Conservation (phyloP, 2,113 vertebrate genomes). For the Helogale parvula region DNA sequence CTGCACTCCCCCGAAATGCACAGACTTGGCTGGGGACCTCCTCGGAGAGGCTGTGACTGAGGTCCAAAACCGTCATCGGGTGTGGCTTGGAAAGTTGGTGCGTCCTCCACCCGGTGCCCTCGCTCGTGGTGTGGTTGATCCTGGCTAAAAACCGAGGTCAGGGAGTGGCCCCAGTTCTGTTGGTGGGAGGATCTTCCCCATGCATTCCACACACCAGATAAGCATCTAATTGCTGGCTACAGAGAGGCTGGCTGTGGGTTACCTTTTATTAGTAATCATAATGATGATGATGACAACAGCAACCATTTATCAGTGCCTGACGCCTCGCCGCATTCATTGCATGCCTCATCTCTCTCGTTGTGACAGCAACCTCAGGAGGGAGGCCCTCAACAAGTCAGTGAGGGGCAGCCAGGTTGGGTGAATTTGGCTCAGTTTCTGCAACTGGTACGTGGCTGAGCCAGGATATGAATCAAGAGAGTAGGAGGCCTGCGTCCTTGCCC, state of each 20-base stretch:
- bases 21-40: neutral
- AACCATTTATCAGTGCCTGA: neutral
- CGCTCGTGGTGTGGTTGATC: neutral
- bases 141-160: conserved; percentile 43
- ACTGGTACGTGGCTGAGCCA: neutral
- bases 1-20: neutral
- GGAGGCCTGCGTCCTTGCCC: neutral
- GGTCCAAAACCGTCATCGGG: neutral
- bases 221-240: conserved; percentile 30
- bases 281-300: neutral
- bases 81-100: neutral
- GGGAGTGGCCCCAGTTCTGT: conserved; percentile 33
- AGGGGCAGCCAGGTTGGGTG: neutral
- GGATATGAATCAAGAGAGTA: neutral
- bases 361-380: neutral
- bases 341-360: neutral
- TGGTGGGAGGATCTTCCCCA: neutral
- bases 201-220: conserved; percentile 44
- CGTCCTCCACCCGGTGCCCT: neutral
- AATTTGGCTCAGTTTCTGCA: neutral
- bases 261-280: conserved; percentile 2
- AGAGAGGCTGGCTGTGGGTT: conserved; percentile 1
- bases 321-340: neutral
- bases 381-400: neutral
- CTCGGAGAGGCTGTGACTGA: neutral